Conservation (phyloP, 2,888 invertebrate genomes). For the Metacarcinus magister region DNA sequence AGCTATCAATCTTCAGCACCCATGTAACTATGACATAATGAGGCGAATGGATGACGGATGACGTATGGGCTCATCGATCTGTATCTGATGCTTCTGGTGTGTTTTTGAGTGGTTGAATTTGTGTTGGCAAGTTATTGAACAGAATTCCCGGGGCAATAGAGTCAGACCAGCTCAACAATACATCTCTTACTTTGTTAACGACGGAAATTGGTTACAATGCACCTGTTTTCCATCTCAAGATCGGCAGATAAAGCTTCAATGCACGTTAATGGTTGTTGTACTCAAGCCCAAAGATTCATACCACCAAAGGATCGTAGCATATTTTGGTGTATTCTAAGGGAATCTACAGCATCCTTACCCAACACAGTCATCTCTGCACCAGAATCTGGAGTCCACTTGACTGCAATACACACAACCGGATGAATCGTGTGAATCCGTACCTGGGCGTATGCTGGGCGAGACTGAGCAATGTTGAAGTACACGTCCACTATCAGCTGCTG, state of each 20-base stretch:
- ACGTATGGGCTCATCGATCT: neutral
- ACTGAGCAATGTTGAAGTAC: neutral
- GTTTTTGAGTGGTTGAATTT: neutral
- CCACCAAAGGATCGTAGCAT: neutral
- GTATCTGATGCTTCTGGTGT: neutral
- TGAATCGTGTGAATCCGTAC: neutral
- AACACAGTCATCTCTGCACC: too few relatives aligned
- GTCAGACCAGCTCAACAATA: neutral
- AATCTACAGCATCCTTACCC: neutral
- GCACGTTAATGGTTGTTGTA: neutral
- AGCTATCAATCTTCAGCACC: neutral
- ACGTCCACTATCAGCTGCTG: neutral
- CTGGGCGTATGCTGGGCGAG: neutral
- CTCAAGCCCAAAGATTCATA: neutral
- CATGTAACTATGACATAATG: constrained; percentile 5
- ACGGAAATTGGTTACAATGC: neutral
- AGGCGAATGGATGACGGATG: constrained; percentile 20
- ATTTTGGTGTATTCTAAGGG: neutral
- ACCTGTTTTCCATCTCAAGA: neutral
- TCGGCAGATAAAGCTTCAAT: neutral
- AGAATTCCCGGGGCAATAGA: neutral
- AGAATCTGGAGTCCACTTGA: too few relatives aligned
- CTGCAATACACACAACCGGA: too few relatives aligned
- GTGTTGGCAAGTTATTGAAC: constrained; percentile 11
- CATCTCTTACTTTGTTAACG: constrained; percentile 42